phyloP scores from a whole-genome alignment of 2,113 vertebrate genomes.

The Rhipidura dahli region DNA sequence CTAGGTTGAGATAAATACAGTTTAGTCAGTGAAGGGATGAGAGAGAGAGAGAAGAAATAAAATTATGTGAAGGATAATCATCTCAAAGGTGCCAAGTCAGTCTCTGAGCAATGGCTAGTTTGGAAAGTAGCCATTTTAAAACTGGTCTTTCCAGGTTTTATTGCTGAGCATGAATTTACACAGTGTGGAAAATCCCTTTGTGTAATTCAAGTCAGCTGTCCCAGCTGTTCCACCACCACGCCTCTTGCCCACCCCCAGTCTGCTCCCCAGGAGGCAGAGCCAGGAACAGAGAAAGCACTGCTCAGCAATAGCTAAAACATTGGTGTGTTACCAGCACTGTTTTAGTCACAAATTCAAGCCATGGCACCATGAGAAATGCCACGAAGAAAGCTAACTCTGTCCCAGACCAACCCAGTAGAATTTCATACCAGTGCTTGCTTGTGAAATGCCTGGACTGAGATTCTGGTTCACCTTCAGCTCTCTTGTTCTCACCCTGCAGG shows the following conservation, averaged over 20 bases:
- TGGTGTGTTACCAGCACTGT: not conserved
- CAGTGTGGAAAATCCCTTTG: not conserved
- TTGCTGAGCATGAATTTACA: not conserved
- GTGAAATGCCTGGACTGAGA: not conserved
- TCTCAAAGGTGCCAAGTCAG: not conserved
- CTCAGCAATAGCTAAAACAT: not conserved
- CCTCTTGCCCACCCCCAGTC: not conserved
- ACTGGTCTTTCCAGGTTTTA: not conserved
- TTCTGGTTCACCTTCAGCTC: not conserved
- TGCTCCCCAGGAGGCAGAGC: not conserved
- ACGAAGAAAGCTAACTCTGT: not conserved
- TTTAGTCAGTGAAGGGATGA: not conserved
- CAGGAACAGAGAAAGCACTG: not conserved
- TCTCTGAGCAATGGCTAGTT: not conserved
- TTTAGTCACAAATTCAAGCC: not conserved
- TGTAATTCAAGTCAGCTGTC: not conserved
- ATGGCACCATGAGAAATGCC: not conserved
- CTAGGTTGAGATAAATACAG: not conserved
- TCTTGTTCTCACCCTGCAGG: not conserved
- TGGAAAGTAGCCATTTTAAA: not conserved
- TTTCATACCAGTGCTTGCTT: not conserved
- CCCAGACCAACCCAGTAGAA: not conserved
- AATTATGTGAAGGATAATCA: not conserved
- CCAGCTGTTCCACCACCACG: not conserved
- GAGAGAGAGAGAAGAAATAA: not conserved